Conservation (phyloP, 2,113 vertebrate species). For the Pogonocichla stellata region DNA sequence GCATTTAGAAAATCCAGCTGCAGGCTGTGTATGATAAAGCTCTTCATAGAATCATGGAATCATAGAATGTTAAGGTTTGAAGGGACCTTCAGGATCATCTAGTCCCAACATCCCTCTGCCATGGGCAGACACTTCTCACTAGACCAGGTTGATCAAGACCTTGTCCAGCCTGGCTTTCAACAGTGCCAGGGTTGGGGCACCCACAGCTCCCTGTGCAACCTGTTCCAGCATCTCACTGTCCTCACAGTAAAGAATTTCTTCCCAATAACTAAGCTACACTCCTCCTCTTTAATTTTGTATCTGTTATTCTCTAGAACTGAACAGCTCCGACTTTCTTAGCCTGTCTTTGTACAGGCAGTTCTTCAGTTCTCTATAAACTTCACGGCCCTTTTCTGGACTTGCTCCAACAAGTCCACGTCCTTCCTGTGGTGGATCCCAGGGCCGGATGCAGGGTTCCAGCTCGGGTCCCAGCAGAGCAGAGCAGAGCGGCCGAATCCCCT, state of each 20-base stretch:
- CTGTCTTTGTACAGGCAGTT: background rate
- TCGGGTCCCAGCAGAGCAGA: background rate
- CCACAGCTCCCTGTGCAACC: background rate
- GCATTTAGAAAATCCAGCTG: background rate
- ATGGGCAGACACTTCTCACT: background rate
- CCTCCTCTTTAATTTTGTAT: background rate
- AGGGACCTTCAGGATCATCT: background rate
- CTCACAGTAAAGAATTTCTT: background rate
- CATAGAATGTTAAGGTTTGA: background rate
- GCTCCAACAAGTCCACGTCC: background rate
- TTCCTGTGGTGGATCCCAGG: background rate
- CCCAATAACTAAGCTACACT: background rate
- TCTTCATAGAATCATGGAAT: background rate
- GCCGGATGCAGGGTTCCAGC: accelerated
- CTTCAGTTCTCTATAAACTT: background rate
- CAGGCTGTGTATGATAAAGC: too few relatives aligned
- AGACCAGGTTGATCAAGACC: background rate
- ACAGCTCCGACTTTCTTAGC: background rate
- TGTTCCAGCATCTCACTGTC: background rate
- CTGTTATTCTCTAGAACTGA: background rate
- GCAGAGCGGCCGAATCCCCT: background rate
- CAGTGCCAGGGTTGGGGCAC: background rate
- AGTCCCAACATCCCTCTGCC: too few relatives aligned
- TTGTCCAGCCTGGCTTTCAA: background rate
- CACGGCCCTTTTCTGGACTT: background rate